A percentile compares a stretch with the other conserved stretches of the same genome.
Evolutionary conservation across 1,140 invertebrate species (phyloP).

Genomic region (Portunus trituberculatus): DNA sequence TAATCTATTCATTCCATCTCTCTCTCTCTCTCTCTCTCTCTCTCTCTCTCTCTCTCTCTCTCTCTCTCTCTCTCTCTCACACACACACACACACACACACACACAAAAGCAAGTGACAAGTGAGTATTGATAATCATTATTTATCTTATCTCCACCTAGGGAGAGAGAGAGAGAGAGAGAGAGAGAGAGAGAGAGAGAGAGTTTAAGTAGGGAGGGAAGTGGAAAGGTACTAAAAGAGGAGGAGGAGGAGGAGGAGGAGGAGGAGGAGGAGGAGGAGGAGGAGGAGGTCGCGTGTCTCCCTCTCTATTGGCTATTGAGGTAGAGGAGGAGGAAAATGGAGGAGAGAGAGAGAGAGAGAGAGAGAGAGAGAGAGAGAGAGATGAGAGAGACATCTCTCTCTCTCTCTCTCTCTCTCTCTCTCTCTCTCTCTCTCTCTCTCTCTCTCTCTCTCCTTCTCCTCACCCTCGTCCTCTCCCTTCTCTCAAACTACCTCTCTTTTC

Average conservation of each 20-base stretch:
- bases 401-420: not conserved
- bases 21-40: too few species aligned
- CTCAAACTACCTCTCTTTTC: not conserved
- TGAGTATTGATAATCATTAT: too few species aligned
- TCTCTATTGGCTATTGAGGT: not conserved
- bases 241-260: not conserved
- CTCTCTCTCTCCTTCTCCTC: conserved; percentile 26
- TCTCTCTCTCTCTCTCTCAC: too few species aligned
- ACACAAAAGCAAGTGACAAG: too few species aligned
- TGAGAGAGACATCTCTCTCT: not conserved
- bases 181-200: too few species aligned
- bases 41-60: too few species aligned
- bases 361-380: conserved; percentile 24
- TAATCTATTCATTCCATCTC: too few species aligned
- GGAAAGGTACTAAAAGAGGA: too few species aligned
- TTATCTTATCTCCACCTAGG: too few species aligned
- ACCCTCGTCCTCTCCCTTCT: not conserved
- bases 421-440: not conserved
- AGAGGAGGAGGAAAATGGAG: not conserved
- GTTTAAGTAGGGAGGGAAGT: too few species aligned
- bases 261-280: not conserved
- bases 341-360: not conserved
- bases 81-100: too few species aligned
- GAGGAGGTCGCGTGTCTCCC: not conserved
- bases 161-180: too few species aligned